These are phyloP conservation scores for Nasonovia ribisnigri DNA, from an alignment of 2,888 invertebrate genomes.

Conservation along the genomic window DNA sequence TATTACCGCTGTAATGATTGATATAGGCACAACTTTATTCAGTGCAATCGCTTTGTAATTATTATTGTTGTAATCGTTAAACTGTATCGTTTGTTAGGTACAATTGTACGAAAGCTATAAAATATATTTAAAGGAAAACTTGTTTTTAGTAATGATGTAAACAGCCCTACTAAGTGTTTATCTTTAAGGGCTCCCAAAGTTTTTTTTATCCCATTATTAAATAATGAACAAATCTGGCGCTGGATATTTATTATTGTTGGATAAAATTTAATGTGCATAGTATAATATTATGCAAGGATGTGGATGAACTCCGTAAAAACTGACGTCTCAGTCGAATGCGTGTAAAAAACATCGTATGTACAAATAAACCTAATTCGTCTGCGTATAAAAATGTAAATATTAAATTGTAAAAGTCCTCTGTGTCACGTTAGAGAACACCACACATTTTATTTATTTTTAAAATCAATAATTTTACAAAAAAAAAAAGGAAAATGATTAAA, in stretches of 20 bases:
- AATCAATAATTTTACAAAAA: neutral
- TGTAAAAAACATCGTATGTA: neutral
- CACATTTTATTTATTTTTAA: neutral
- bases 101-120: neutral
- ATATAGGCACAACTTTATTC: neutral
- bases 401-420: neutral
- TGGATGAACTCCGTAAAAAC: neutral
- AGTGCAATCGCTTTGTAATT: neutral
- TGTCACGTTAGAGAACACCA: neutral
- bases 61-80: neutral
- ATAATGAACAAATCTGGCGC: neutral
- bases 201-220: neutral
- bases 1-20: too few species aligned
- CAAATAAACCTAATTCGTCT: neutral
- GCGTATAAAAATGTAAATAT: neutral
- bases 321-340: neutral
- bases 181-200: neutral
- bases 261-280: neutral
- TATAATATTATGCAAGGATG: neutral
- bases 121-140: neutral
- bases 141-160: neutral
- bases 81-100: neutral
- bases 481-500: neutral
- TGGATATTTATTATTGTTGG: neutral
- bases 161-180: neutral